Percentiles rank a stretch among this genome's conserved stretches.
Evolutionary conservation across 2,888 invertebrate species (phyloP).

Genomic region (Trisateles emortualis): DNA sequence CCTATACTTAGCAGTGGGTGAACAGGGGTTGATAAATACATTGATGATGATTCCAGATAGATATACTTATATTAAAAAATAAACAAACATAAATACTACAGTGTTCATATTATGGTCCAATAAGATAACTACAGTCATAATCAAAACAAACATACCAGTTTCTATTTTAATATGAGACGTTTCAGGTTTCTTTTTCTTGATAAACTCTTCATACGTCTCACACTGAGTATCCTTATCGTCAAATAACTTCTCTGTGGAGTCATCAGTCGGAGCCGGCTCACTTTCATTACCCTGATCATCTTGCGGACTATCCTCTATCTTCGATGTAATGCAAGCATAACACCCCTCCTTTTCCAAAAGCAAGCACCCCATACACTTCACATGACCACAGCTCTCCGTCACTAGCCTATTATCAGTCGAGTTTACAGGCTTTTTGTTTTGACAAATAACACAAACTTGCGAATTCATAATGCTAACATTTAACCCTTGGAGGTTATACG

Average conservation of each 20-base stretch:
- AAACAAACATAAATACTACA: not conserved
- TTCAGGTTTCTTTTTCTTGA: conserved; percentile 71
- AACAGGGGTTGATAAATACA: no score
- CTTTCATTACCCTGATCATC: conserved; percentile 37
- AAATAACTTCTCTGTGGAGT: conserved; percentile 39
- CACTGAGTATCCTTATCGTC: conserved; percentile 35
- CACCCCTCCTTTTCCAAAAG: conserved; percentile 89
- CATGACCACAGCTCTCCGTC: conserved; percentile 91
- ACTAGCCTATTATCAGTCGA: conserved; percentile 88
- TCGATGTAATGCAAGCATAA: conserved; percentile 77
- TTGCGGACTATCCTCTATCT: conserved; percentile 33
- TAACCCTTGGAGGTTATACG: conserved; percentile 59
- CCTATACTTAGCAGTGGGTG: no score
- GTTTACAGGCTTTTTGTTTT: conserved; percentile 83
- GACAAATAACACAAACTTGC: conserved; percentile 88
- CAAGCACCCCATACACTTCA: conserved; percentile 91
- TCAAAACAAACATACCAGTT: conserved; percentile 58
- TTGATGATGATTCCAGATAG: no score
- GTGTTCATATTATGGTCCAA: not conserved
- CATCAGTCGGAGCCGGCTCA: conserved; percentile 38
- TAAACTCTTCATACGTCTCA: conserved; percentile 52
- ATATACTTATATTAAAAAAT: not conserved
- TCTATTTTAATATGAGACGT: conserved; percentile 74
- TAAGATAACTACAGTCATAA: conserved; percentile 2
- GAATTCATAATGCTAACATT: conserved; percentile 72